Conservation (phyloP, 1,140 invertebrate species). For the Cotesia typhae region DNA sequence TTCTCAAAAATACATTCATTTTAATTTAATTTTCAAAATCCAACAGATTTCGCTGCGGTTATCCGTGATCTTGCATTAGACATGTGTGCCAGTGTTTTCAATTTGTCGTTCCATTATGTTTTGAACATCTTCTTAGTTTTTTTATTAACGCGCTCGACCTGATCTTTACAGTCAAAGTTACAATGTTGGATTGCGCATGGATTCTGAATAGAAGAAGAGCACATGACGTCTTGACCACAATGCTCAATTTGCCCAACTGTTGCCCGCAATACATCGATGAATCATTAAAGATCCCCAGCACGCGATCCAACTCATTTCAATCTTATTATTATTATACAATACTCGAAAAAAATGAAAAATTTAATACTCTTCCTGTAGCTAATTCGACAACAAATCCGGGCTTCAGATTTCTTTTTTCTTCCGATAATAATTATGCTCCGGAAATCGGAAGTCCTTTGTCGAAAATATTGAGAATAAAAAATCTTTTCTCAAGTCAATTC, state of each 20-base stretch:
- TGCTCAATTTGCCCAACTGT: slow-evolving; percentile 43
- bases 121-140: slow-evolving; percentile 11
- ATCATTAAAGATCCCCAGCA: slow-evolving; percentile 36
- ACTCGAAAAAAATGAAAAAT: slow-evolving; percentile 17
- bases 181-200: not conserved
- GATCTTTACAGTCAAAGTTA: not conserved
- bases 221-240: slow-evolving; percentile 44
- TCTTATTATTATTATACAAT: slow-evolving; percentile 17
- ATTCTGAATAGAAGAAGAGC: slow-evolving; percentile 37
- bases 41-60: slow-evolving; percentile 32
- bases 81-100: slow-evolving; percentile 30
- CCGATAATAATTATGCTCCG: slow-evolving; percentile 2
- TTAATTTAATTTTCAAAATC: not conserved
- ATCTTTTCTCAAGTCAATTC: too few species aligned
- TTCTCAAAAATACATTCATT: not conserved
- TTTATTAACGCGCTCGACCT: not conserved
- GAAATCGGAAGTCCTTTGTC: slow-evolving; percentile 20
- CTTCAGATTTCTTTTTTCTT: slow-evolving; percentile 18
- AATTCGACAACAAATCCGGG: not conserved
- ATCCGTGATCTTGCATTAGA: slow-evolving; percentile 34
- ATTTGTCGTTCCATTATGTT: slow-evolving; percentile 30
- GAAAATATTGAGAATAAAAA: not conserved
- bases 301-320: slow-evolving; percentile 30
- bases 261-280: slow-evolving; percentile 37
- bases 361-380: too few species aligned